Percentiles rank a stretch among this genome's conserved stretches.
phyloP scores from a whole-genome alignment of 2,888 invertebrate genomes.

The Eilema depressum region DNA sequence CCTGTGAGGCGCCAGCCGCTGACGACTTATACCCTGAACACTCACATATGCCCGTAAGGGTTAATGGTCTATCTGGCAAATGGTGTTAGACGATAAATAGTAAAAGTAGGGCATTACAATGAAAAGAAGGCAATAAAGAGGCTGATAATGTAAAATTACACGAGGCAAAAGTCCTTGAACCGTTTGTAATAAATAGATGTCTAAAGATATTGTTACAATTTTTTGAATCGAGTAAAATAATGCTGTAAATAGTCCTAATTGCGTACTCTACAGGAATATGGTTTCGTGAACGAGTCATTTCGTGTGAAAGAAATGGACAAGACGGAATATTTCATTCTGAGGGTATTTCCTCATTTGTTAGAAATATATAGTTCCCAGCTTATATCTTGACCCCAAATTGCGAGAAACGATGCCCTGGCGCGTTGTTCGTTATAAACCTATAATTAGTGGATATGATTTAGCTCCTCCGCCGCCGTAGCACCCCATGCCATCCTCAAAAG shows the following conservation, averaged over 20 bases:
- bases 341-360: background rate
- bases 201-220: background rate
- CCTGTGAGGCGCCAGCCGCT: slow-evolving; percentile 72
- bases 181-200: background rate
- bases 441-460: too few relatives aligned
- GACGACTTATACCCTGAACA: slow-evolving; percentile 77
- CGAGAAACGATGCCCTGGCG: too few relatives aligned
- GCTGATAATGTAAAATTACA: slow-evolving; percentile 11
- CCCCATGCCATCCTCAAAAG: too few relatives aligned
- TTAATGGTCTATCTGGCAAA: slow-evolving; percentile 59
- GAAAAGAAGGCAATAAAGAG: slow-evolving; percentile 10
- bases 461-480: too few relatives aligned
- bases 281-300: background rate
- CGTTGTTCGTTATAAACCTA: too few relatives aligned
- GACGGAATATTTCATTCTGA: background rate
- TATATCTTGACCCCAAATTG: too few relatives aligned
- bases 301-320: background rate
- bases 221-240: background rate
- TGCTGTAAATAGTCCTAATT: background rate
- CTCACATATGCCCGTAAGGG: slow-evolving; percentile 58
- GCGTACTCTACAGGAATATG: background rate
- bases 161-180: background rate
- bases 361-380: too few relatives aligned
- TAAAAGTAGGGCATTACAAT: background rate
- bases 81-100: slow-evolving; percentile 65